These are phyloP conservation scores for Microcebus tavaratra DNA, from an alignment of 2,113 vertebrate species.

Conservation along the genomic window DNA sequence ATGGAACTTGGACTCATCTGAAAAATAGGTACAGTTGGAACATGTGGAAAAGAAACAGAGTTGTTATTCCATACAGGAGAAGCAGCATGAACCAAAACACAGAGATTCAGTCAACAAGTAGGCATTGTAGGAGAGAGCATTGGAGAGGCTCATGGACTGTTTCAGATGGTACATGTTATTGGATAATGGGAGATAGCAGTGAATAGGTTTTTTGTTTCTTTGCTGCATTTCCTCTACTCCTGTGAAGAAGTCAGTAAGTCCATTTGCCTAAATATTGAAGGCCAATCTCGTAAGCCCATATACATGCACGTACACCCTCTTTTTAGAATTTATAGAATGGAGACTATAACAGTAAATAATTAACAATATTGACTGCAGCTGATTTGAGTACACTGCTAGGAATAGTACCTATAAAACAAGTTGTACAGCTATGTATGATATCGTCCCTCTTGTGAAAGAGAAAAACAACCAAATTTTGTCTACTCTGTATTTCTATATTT, in stretches of 20 bases:
- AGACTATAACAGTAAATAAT: background rate
- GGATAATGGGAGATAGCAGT: background rate
- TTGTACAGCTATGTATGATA: background rate
- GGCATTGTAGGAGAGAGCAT: background rate
- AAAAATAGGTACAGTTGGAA: background rate
- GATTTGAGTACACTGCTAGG: background rate
- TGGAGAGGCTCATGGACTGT: background rate
- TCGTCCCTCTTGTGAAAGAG: background rate
- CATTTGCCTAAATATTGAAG: background rate
- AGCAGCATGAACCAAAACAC: background rate
- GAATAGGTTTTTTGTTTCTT: background rate
- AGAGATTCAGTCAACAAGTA: background rate
- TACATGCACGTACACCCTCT: background rate
- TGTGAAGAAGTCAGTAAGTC: background rate
- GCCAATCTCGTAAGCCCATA: background rate
- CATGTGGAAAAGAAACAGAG: background rate
- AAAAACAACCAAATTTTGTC: background rate
- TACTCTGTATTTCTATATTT: background rate
- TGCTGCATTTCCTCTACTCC: background rate
- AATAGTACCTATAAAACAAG: background rate
- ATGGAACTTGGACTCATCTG: background rate
- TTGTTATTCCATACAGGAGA: background rate
- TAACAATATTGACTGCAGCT: background rate
- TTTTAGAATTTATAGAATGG: background rate
- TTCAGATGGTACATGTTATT: background rate